Base-by-base conservation (phyloP, 2,888 invertebrate species). In the Ormia ochracea region DNA sequence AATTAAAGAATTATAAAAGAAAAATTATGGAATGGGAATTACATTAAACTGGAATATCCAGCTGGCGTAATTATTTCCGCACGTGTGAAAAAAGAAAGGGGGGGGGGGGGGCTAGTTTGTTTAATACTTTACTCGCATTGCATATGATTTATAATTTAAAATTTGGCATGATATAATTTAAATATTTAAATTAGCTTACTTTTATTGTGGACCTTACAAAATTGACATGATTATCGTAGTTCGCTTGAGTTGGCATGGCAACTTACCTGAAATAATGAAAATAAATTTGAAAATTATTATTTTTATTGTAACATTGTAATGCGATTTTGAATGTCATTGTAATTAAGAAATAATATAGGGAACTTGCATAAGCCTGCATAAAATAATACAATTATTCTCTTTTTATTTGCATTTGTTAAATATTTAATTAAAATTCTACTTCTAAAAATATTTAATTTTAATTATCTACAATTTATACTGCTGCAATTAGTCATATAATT, bases 211-310 rank as follows among this genome's bases (percentile, higher is more conserved):
- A 2, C 23, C 26, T 56, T 19, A 36, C 17, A n/a, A 14, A 23
- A 63, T 21, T 14, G 38, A 17, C 12, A 33, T 61, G 45, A 2
- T 28, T 21, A 19, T 0, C 36, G 36, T 23, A 58, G 26, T 45
- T 26, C 1, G 6, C 7, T 31, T 14, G 5, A 10, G 9, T 26
- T 2, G 33, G 0, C 1, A 17, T 19, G 12, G 19, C 3, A 38
- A 6, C 72, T 72, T 72, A 72, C 72, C 72, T 72, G n/a, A 54
- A 72, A 72, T 38, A 41, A 12, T 45, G n/a, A 19, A 61, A 6
- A 19, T 6, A 33, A 33, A 31, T 17, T 17, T 4, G 2, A 28
- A 43, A 4, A 41, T 58, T 9, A 6, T 12, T 50, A 28, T 41
- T 17, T 4, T 41, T 41, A 4, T 41, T 41, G 1, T 17, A n/a